Conservation (phyloP, 2,888 invertebrate genomes). For the Agrochola lychnidis region DNA sequence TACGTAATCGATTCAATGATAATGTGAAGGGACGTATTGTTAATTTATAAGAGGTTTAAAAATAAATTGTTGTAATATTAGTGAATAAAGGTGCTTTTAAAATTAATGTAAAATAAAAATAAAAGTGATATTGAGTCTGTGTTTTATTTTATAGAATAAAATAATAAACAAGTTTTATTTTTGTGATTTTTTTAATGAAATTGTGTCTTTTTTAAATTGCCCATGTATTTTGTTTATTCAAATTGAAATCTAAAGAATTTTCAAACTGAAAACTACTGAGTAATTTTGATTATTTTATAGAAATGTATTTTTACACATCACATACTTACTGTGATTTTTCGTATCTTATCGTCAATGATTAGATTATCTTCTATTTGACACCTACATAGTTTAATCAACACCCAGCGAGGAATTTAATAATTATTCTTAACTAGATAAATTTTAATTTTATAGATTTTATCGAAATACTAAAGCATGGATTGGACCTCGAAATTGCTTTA, state of each 20-base stretch:
- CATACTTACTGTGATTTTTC: neutral
- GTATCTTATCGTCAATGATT: slow-evolving; percentile 10
- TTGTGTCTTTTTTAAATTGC: neutral
- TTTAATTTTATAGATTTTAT: neutral
- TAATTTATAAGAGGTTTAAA: slow-evolving; percentile 80
- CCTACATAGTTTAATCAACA: slow-evolving; percentile 22
- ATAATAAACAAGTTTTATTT: neutral
- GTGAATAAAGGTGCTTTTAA: slow-evolving; percentile 85
- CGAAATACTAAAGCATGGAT: neutral
- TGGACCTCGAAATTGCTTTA: neutral
- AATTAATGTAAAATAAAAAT: slow-evolving; percentile 78
- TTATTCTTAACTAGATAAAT: neutral
- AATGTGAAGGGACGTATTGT: slow-evolving; percentile 73
- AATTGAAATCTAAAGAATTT: neutral
- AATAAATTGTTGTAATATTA: slow-evolving; percentile 79
- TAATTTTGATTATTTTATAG: neutral
- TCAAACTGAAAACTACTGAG: neutral
- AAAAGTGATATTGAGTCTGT: slow-evolving; percentile 67
- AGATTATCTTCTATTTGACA: slow-evolving; percentile 10
- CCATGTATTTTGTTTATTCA: neutral
- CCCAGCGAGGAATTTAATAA: neutral
- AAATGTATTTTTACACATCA: neutral
- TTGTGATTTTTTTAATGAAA: neutral
- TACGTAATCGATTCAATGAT: slow-evolving; percentile 46
- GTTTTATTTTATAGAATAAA: slow-evolving; percentile 47